Percentiles rank a stretch among this genome's conserved stretches.
These are phyloP conservation scores for Grammomys dolichurus DNA, from an alignment of 2,113 vertebrate genomes.

Conservation along the genomic window DNA sequence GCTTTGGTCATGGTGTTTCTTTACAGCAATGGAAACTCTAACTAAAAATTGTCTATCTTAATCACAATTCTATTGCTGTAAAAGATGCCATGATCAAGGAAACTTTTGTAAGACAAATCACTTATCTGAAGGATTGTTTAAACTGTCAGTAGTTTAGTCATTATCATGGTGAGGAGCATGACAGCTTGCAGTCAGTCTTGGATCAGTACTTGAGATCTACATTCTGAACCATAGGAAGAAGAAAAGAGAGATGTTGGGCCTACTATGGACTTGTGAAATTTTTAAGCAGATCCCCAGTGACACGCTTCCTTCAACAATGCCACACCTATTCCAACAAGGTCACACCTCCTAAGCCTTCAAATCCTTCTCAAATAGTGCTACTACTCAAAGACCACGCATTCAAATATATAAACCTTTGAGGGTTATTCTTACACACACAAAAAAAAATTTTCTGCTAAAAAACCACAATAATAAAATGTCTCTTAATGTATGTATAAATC, in stretches of 20 bases:
- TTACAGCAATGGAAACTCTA: too few relatives aligned
- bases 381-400: background rate
- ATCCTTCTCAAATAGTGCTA: background rate
- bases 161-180: background rate
- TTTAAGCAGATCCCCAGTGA: background rate
- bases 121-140: background rate
- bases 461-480: background rate
- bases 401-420: background rate
- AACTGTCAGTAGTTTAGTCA: background rate
- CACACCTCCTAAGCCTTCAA: background rate
- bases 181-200: background rate
- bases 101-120: background rate
- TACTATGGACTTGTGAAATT: background rate
- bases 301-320: background rate
- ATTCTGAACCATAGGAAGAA: background rate
- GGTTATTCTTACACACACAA: background rate
- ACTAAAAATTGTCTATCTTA: too few relatives aligned
- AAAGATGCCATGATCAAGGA: too few relatives aligned
- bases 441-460: background rate
- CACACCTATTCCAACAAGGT: background rate
- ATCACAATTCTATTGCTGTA: too few relatives aligned
- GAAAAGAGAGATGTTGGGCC: background rate
- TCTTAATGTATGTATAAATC: background rate
- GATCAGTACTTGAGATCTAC: background rate
- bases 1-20: too few relatives aligned